A percentile compares a stretch with the other conserved stretches of the same genome.
These are phyloP conservation scores for Sinodicranocentrus sp. DNA, from an alignment of 2,888 invertebrate species.

Conservation along the genomic window DNA sequence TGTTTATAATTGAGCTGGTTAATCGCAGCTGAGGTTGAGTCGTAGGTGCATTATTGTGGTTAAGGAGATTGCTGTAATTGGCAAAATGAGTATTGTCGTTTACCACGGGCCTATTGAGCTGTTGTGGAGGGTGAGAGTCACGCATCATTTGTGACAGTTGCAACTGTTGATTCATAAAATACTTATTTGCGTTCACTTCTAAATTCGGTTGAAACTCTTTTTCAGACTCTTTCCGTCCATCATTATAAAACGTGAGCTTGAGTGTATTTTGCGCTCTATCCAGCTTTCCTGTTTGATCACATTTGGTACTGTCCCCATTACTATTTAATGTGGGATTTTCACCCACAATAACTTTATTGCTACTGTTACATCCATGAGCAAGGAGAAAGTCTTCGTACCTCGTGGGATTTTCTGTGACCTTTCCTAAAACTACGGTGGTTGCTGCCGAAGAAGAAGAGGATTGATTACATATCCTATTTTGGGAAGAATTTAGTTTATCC, in stretches of 20 bases:
- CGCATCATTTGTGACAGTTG: conserved; percentile 40
- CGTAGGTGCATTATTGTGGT: conserved; percentile 4
- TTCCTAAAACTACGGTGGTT: conserved; percentile 34
- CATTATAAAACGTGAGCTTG: conserved; percentile 57
- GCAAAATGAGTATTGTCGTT: conserved; percentile 29
- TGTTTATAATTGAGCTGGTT: conserved; percentile 21
- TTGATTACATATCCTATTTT: too few relatives aligned
- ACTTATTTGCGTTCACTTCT: background rate
- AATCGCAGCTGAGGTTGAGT: conserved; percentile 44
- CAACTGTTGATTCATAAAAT: conserved; percentile 39
- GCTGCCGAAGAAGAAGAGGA: background rate
- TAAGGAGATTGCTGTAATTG: background rate
- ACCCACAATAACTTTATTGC: background rate
- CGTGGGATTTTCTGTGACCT: conserved; percentile 64
- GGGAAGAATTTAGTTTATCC: background rate
- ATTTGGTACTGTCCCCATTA: background rate
- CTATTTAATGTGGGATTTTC: background rate
- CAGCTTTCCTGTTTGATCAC: background rate
- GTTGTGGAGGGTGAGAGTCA: background rate
- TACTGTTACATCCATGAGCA: conserved; percentile 20
- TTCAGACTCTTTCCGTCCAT: conserved; percentile 47
- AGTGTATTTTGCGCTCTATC: conserved; percentile 35
- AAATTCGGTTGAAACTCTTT: conserved; percentile 37
- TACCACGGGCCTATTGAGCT: background rate
- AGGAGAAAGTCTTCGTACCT: conserved; percentile 60